These are phyloP conservation scores for Cuniculus paca DNA, from an alignment of 2,797 vertebrate species.

Conservation along the genomic window DNA sequence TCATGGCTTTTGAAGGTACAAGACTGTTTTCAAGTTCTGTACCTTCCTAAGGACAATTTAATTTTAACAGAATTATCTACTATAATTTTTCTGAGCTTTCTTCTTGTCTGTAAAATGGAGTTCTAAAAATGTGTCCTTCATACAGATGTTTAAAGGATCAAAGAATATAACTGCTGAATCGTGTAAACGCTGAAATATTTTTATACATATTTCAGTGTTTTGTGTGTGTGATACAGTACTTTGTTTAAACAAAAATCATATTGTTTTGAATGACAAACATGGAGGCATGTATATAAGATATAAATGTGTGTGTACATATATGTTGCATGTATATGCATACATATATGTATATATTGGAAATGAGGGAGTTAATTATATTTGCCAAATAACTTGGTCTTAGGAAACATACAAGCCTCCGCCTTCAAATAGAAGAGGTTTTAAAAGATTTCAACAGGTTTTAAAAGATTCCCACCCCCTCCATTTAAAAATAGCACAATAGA, in stretches of 20 bases:
- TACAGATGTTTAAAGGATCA: constrained; percentile 27
- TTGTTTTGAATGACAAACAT: constrained; percentile 77
- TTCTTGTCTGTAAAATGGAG: constrained; percentile 52
- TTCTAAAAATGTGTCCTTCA: constrained; percentile 58
- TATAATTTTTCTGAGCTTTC: background rate
- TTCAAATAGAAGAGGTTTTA: background rate
- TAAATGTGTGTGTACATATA: background rate
- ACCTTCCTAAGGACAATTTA: background rate
- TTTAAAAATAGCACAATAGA: constrained; percentile 45
- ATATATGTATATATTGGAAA: background rate
- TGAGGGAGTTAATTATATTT: constrained; percentile 73
- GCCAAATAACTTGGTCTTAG: constrained; percentile 74
- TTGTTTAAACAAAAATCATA: background rate
- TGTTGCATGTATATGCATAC: background rate
- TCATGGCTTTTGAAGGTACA: constrained; percentile 11
- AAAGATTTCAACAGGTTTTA: background rate
- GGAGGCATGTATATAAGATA: constrained; percentile 38
- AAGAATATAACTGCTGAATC: constrained; percentile 49
- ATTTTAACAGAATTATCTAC: constrained; percentile 35
- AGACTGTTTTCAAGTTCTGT: background rate
- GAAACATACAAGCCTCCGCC: background rate
- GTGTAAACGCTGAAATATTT: constrained; percentile 37
- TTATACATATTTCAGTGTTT: background rate
- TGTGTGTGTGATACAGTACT: background rate
- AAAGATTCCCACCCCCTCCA: background rate